Base-by-base conservation (phyloP, 2,797 vertebrate species). In the Myotis planiceps region DNA sequence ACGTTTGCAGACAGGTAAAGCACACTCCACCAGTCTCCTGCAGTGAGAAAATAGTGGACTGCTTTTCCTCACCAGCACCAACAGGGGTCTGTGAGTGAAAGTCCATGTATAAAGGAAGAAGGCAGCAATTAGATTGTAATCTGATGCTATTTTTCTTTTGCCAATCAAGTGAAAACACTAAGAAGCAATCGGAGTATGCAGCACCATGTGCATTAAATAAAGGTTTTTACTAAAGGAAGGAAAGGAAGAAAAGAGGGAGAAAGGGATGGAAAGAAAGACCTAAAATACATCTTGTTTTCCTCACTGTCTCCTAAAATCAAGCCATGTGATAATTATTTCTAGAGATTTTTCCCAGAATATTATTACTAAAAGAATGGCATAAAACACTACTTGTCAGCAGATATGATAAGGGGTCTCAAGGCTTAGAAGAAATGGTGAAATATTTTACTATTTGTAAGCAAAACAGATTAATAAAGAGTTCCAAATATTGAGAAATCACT, bases 121-220 rank as follows among this genome's bases (percentile, higher is more conserved):
- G 89, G 95, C 86, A 84, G 82, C 71, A 60, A 51, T 91, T 90
- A 76, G 89, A 53, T 51, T 88, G 96, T 96, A 95, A 95, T 91
- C 71, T 1, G 32, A 42, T 88, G 94, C 91, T 92, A 80, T 51
- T 97, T 97, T 95, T 94, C 94, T 90, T 98, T 97, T 97, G 79
- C 76, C 82, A 79, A 84, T 95, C 75, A 92, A 96, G 32, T 81
- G 74, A 94, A 95, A 95, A 94, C 72, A 79, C 79, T 71, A 72
- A 79, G 45, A 88, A 95, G 47, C 47, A 47, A 51, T 84, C 32
- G 27, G 78, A 90, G 82, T 49, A 1, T 49, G 21, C 74, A 74
- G 49, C 21, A 79, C 76, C 68, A 92, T 39, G 58, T 85, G 81
- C 90, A 96, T 87, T 91, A 88, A 97, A 75, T 95, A 90, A 95